These are phyloP conservation scores for Amblyopsis rosae DNA, from an alignment of 2,113 vertebrate genomes.

Conservation along the genomic window DNA sequence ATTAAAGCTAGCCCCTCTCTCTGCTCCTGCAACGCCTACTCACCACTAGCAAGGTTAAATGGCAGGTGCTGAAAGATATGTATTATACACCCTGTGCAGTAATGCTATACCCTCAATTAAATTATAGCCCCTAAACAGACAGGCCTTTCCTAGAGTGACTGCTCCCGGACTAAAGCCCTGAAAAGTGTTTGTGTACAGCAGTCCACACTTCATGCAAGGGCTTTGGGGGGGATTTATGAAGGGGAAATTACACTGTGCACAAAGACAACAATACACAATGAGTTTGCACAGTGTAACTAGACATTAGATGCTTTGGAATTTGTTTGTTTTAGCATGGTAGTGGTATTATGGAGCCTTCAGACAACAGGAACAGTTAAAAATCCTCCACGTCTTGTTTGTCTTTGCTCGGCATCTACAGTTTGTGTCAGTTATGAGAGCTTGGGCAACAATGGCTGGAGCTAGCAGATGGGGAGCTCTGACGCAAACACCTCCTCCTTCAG, in stretches of 20 bases:
- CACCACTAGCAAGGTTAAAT: slow-evolving; percentile 74
- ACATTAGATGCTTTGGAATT: slow-evolving; percentile 67
- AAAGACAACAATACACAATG: slow-evolving; percentile 65
- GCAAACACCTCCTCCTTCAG: slow-evolving; percentile 53
- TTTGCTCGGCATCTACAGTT: slow-evolving; percentile 56
- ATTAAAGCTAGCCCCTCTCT: slow-evolving; percentile 71
- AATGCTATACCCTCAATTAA: slow-evolving; percentile 77
- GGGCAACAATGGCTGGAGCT: slow-evolving; percentile 49
- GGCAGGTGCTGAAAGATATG: slow-evolving; percentile 71
- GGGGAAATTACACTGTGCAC: slow-evolving; percentile 50
- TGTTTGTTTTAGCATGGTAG: slow-evolving; percentile 64
- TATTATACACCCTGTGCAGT: slow-evolving; percentile 67
- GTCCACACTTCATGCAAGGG: slow-evolving; percentile 59
- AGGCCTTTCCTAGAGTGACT: slow-evolving; percentile 51
- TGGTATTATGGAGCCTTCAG: slow-evolving; percentile 48
- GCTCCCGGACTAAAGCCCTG: slow-evolving; percentile 52
- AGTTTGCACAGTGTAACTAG: slow-evolving; percentile 62
- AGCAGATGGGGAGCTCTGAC: slow-evolving; percentile 67
- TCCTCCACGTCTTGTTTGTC: slow-evolving; percentile 61
- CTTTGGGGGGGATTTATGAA: slow-evolving; percentile 64
- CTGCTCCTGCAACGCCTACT: slow-evolving; percentile 63
- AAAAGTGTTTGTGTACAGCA: slow-evolving; percentile 59
- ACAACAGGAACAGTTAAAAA: slow-evolving; percentile 57
- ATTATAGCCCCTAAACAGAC: slow-evolving; percentile 67
- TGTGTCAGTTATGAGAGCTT: slow-evolving; percentile 43